Percentiles rank a stretch among this genome's conserved stretches.
Evolutionary conservation across 1,140 invertebrate species (phyloP).

Genomic region (Drosophila sulfurigaster): DNA sequence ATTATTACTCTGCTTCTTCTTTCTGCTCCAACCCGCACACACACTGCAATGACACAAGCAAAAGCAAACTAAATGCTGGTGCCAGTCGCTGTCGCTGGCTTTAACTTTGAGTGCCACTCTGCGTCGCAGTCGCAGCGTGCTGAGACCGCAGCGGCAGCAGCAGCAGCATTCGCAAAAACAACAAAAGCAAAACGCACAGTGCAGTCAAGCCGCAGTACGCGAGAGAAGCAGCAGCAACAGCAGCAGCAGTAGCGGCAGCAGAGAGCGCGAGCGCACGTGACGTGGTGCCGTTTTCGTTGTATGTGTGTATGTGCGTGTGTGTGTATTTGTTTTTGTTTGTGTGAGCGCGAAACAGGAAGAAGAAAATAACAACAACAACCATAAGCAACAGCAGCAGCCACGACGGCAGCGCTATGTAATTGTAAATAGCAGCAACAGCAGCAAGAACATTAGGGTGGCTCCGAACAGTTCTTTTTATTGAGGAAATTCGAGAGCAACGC

Average conservation of each 20-base stretch:
- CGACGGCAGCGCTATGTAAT: slow-evolving; percentile 51
- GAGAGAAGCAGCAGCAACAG: slow-evolving; percentile 32
- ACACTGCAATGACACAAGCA: slow-evolving; percentile 79
- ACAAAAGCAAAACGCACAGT: slow-evolving; percentile 59
- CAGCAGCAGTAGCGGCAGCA: slow-evolving; percentile 17
- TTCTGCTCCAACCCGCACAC: slow-evolving; percentile 65
- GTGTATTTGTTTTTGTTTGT: slow-evolving; percentile 39
- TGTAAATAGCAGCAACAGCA: slow-evolving; percentile 45
- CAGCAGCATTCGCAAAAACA: slow-evolving; percentile 59
- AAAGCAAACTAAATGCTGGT: slow-evolving; percentile 77
- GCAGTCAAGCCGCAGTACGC: slow-evolving; percentile 27
- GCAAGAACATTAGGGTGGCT: slow-evolving; percentile 57
- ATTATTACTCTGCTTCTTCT: slow-evolving; percentile 45
- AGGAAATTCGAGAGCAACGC: slow-evolving; percentile 25
- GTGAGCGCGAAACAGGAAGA: slow-evolving; percentile 50
- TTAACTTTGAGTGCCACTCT: slow-evolving; percentile 67
- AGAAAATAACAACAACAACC: slow-evolving; percentile 42
- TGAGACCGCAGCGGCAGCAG: slow-evolving; percentile 33
- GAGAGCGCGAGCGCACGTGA: slow-evolving; percentile 71
- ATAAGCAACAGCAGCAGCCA: slow-evolving; percentile 44
- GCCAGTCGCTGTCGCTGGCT: slow-evolving; percentile 52
- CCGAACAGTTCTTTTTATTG: slow-evolving; percentile 6
- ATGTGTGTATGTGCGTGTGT: slow-evolving; percentile 15
- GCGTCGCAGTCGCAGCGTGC: slow-evolving; percentile 30
- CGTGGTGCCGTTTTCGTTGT: slow-evolving; percentile 48